Conservation (phyloP, 2,797 vertebrate species). For the Poecile montanus region DNA sequence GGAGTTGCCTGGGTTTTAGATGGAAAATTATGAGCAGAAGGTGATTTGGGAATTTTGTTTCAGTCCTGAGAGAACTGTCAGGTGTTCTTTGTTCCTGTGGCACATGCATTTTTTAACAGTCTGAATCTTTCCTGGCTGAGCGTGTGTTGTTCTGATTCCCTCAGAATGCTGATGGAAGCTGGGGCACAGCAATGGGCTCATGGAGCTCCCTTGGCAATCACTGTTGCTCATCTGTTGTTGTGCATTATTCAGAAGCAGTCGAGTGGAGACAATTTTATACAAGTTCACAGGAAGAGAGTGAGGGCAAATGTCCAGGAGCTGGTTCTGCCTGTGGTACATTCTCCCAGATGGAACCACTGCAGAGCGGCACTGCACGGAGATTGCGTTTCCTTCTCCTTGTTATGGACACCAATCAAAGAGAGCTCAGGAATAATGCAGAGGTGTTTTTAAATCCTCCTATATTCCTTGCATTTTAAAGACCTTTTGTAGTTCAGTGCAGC, state of each 20-base stretch:
- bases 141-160: background rate
- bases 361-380: background rate
- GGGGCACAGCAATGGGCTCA: background rate
- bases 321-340: slow-evolving; percentile 8
- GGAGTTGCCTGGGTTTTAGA: background rate
- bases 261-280: slow-evolving; percentile 39
- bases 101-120: background rate
- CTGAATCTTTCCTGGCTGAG: background rate
- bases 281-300: slow-evolving; percentile 58
- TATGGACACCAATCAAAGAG: background rate
- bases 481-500: background rate
- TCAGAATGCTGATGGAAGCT: background rate
- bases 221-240: slow-evolving; percentile 31
- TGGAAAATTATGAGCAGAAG: background rate
- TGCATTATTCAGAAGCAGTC: slow-evolving; percentile 40
- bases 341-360: background rate
- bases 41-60: background rate
- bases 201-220: slow-evolving; percentile 34
- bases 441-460: background rate
- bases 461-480: background rate
- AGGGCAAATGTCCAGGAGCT: slow-evolving; percentile 40
- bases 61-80: background rate
- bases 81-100: background rate
- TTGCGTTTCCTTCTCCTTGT: background rate
- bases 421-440: background rate